Base-by-base conservation (phyloP, 2,888 invertebrate species). In the Thysanoteuthis rhombus region DNA sequence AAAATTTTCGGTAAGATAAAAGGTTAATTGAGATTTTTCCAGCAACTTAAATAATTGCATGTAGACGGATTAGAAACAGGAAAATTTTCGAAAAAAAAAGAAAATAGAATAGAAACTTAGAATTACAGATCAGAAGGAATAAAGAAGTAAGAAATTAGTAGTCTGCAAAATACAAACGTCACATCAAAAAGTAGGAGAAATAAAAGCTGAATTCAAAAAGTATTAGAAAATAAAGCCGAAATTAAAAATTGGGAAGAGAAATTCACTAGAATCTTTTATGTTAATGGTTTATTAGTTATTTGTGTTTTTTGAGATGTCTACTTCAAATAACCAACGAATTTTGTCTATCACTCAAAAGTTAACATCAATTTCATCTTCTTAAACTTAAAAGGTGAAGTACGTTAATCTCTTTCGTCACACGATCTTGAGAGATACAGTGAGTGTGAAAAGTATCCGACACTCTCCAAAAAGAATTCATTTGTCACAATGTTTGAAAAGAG, bases 21-120 rank as follows among this genome's bases (percentile, higher is more conserved):
- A 75, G 75, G 75, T 75, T n/a, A 75, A 75, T 75, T 75, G 75
- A 36, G n/a, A 75, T 75, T n/a, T 75, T 75, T 10, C 75, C 19
- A 75, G n/a, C 75, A n/a, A 75, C 75, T 75, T n/a, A 75, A n/a
- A n/a, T 75, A 75, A 75, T 75, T 75, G 75, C 75, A 75, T 75
- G 75, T 75, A 75, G 75, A 75, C 75, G 19, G 75, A 16, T 10
- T 75, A 75, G 16, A n/a, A 75, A 75, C n/a, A n/a, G n/a, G 12
- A 75, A n/a, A 47, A 47, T 47, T 42, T 8, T 8, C 5, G 12
- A 8, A 42, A 42, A 42, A 8, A 42, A 45, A 19, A 45, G 0
- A 58, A 58, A 25, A 0, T 12, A n/a, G 4, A n/a, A n/a, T n/a
- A n/a, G 25, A 10, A 75, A n/a, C 16, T n/a, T 8, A 12, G 3